These are phyloP conservation scores for Drosophila dunni DNA, from an alignment of 1,140 invertebrate genomes.

Conservation along the genomic window DNA sequence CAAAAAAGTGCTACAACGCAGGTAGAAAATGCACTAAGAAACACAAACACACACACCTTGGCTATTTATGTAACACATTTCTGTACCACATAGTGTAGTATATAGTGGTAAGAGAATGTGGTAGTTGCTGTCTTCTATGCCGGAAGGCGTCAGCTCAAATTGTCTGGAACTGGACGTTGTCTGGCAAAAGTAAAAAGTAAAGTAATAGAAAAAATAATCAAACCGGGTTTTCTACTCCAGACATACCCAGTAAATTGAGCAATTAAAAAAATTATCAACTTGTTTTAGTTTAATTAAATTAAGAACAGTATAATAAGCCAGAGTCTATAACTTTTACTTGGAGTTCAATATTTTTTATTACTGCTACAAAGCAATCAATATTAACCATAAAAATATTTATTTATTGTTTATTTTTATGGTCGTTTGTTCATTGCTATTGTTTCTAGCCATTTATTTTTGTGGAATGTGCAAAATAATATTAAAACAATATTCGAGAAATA, in stretches of 20 bases:
- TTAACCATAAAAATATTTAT: neutral
- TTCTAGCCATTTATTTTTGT: conserved; percentile 3
- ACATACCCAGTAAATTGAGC: conserved; percentile 11
- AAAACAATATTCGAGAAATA: conserved; percentile 43
- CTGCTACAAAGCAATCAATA: neutral
- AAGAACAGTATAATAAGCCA: neutral
- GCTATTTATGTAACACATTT: neutral
- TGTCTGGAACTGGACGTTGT: conserved; percentile 39
- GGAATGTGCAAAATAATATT: conserved; percentile 42
- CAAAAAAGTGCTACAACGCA: conserved; percentile 37
- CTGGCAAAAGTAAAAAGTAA: neutral
- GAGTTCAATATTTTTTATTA: neutral
- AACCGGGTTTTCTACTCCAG: neutral
- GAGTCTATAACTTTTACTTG: neutral
- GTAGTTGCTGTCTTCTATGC: conserved; percentile 4
- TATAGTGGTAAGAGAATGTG: conserved; percentile 18
- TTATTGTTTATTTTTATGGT: neutral
- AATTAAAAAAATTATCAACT: conserved; percentile 6
- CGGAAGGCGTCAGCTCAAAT: conserved; percentile 33
- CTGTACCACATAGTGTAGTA: neutral
- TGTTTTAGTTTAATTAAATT: conserved; percentile 12
- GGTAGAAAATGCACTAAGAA: conserved; percentile 7
- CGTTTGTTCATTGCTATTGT: conserved; percentile 3
- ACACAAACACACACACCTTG: neutral
- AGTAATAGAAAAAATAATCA: conserved; percentile 3